A percentile compares a stretch with the other conserved stretches of the same genome.
Evolutionary conservation across 1,140 invertebrate species (phyloP).

Genomic region (Samia ricini): DNA sequence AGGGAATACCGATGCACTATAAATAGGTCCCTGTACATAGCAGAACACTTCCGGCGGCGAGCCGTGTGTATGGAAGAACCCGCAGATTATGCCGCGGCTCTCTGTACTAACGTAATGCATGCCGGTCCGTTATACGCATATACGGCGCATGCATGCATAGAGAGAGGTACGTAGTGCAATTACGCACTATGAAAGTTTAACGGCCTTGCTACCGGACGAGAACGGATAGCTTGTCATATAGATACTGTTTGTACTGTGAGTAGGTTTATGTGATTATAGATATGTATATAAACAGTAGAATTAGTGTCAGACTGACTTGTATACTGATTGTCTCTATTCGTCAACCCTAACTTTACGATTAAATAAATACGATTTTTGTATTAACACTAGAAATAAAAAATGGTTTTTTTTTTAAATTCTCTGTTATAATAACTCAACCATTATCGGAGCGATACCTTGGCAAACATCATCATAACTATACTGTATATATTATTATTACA

Average conservation of each 20-base stretch:
- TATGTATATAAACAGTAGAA: background rate
- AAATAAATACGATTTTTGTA: no score
- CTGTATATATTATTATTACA: no score
- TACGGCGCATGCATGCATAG: constrained; percentile 24
- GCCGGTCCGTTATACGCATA: constrained; percentile 2
- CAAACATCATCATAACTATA: no score
- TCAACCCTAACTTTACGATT: no score
- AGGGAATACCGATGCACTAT: constrained; percentile 26
- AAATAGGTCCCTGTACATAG: constrained; percentile 65
- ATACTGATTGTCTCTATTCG: no score
- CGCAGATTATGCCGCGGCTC: constrained; percentile 23
- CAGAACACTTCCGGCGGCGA: constrained; percentile 59
- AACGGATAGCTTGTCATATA: background rate
- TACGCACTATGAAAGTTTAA: constrained; percentile 35
- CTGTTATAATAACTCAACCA: no score
- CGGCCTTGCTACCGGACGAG: background rate
- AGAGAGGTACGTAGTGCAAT: constrained; percentile 20
- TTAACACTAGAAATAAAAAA: no score
- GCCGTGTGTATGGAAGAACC: constrained; percentile 24
- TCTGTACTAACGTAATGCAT: no score
- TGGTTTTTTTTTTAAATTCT: no score
- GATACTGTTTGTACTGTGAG: background rate
- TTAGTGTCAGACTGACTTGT: no score
- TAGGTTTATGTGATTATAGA: background rate
- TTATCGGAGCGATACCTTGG: no score